phyloP scores from a whole-genome alignment of 2,888 invertebrate species.

The Coecobrya sp. region DNA sequence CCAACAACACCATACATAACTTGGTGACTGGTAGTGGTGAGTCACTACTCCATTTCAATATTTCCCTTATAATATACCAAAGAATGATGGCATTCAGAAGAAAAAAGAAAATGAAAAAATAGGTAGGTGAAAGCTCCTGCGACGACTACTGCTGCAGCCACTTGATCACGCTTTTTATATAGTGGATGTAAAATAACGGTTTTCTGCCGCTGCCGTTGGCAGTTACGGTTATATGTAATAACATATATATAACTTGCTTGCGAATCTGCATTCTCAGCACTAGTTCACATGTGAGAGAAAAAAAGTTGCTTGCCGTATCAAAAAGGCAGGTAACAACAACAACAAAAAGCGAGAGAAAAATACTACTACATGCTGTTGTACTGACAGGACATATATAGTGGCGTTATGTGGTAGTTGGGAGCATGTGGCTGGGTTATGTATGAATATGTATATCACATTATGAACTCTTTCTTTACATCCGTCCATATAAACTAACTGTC shows the following conservation, averaged over 20 bases:
- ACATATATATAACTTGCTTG: background rate
- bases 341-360: background rate
- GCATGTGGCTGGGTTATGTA: background rate
- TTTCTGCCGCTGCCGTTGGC: background rate
- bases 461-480: background rate
- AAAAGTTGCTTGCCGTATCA: conserved; percentile 33
- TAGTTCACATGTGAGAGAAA: conserved; percentile 1
- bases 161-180: conserved; percentile 25
- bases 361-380: background rate
- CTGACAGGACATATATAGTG: background rate
- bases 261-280: conserved; percentile 42
- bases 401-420: background rate
- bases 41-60: conserved; percentile 19
- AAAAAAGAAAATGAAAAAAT: conserved; percentile 27
- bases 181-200: background rate
- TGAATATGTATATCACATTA: background rate
- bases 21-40: background rate
- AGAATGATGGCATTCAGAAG: conserved; percentile 6
- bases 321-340: conserved; percentile 28
- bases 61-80: background rate
- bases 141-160: conserved; percentile 25
- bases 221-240: background rate
- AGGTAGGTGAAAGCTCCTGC: conserved; percentile 54
- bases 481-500: background rate
- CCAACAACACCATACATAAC: background rate